Percentiles rank a stretch among this genome's conserved stretches.
Conservation (phyloP, 2,797 vertebrate genomes). For the Botia kubotai region DNA sequence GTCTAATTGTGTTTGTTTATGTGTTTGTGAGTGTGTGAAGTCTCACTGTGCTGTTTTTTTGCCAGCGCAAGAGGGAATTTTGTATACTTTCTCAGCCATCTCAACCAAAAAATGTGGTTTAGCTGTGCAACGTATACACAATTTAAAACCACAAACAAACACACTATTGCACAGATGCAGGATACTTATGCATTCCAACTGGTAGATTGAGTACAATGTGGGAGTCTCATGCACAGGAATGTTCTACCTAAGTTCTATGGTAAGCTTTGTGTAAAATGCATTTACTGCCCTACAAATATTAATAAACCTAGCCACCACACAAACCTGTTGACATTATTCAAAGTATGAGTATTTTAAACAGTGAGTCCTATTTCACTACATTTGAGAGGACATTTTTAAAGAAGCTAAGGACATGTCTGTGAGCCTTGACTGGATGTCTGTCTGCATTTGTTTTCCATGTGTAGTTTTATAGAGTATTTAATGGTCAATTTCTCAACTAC, state of each 20-base stretch:
- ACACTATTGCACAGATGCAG: slow-evolving; percentile 13
- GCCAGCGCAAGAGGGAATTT: slow-evolving; percentile 53
- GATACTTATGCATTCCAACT: neutral
- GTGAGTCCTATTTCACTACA: neutral
- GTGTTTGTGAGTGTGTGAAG: slow-evolving; percentile 3
- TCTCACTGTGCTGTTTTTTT: slow-evolving; percentile 49
- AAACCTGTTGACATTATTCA: neutral
- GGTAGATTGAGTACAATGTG: slow-evolving; percentile 5
- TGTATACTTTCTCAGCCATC: slow-evolving; percentile 70
- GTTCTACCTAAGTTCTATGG: slow-evolving; percentile 28
- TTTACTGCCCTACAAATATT: neutral
- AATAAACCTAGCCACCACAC: neutral
- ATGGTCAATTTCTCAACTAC: slow-evolving; percentile 1
- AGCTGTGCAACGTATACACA: slow-evolving; percentile 49
- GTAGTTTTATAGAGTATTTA: slow-evolving; percentile 26
- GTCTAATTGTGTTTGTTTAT: neutral
- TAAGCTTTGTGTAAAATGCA: neutral
- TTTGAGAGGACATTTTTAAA: neutral
- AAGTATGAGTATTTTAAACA: too few species aligned
- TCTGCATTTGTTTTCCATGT: slow-evolving; percentile 6
- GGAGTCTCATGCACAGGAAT: slow-evolving; percentile 34
- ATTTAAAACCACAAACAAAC: slow-evolving; percentile 35
- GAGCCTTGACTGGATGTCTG: neutral
- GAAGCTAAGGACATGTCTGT: neutral
- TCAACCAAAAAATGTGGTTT: slow-evolving; percentile 62